Conservation (phyloP, 1,140 invertebrate species). For the Heliconius hewitsoni region DNA sequence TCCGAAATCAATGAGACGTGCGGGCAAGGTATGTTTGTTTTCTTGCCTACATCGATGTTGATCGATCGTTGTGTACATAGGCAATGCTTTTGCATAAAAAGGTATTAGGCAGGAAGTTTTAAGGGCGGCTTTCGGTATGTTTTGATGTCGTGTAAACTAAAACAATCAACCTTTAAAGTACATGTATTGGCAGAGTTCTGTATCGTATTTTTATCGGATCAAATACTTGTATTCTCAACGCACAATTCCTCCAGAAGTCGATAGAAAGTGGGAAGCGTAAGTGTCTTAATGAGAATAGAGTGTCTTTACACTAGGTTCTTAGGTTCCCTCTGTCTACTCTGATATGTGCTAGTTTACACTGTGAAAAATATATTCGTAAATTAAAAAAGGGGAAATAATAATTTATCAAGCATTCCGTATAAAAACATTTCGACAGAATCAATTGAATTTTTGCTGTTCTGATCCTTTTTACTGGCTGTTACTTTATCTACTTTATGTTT, state of each 20-base stretch:
- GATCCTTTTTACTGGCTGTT: not conserved
- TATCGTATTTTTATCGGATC: not conserved
- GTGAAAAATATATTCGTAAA: no score
- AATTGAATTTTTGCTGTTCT: not conserved
- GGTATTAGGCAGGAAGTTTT: constrained; percentile 15
- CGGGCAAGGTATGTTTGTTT: constrained; percentile 52
- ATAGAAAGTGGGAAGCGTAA: no score
- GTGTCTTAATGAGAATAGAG: no score
- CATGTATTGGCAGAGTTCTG: not conserved
- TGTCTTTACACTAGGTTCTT: no score
- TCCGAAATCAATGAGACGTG: constrained; percentile 70
- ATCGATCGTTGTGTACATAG: constrained; percentile 46
- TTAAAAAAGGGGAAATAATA: not conserved
- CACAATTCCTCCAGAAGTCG: no score
- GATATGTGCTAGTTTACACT: no score
- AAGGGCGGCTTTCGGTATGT: constrained; percentile 13
- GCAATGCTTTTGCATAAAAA: constrained; percentile 43
- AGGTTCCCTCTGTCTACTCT: no score
- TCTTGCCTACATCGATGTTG: constrained; percentile 47
- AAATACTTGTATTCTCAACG: not conserved
- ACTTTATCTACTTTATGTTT: not conserved
- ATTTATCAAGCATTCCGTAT: not conserved
- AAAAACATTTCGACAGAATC: not conserved
- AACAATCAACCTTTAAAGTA: constrained; percentile 3
- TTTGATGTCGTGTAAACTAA: constrained; percentile 1